Evolutionary conservation across 2,888 invertebrate species (phyloP).

Genomic region (Trisateles emortualis): DNA sequence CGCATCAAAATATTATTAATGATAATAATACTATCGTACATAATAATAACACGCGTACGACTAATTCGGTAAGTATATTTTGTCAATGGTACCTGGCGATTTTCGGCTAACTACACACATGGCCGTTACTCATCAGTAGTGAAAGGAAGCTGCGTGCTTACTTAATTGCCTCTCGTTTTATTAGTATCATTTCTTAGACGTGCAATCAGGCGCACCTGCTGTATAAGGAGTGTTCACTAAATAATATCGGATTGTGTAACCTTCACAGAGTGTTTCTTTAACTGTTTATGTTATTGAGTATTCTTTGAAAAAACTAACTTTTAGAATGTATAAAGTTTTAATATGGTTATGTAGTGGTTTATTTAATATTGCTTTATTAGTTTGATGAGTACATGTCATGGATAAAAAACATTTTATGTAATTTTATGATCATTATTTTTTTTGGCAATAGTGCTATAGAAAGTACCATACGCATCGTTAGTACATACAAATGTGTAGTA

Average conservation of each 20-base stretch:
- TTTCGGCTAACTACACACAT: constrained; percentile 9
- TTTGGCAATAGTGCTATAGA: neutral
- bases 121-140: constrained; percentile 49
- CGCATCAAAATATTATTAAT: too few relatives aligned
- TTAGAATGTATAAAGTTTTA: neutral
- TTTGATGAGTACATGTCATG: neutral
- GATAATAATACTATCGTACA: too few relatives aligned
- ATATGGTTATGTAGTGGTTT: neutral
- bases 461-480: too few relatives aligned
- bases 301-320: neutral
- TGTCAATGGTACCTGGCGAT: neutral
- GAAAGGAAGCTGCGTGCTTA: constrained; percentile 69
- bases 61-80: neutral
- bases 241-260: constrained; percentile 30
- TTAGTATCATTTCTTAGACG: constrained; percentile 75
- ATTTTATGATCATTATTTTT: neutral
- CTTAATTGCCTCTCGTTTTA: constrained; percentile 69
- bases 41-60: too few relatives aligned
- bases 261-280: constrained; percentile 5
- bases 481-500: too few relatives aligned
- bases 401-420: neutral
- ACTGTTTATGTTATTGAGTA: neutral
- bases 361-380: neutral
- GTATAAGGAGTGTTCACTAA: constrained; percentile 36
- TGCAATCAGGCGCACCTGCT: constrained; percentile 59